Percentiles rank a stretch among this genome's conserved stretches.
Evolutionary conservation across 2,888 invertebrate genomes (phyloP).

Genomic region (Plagiodera versicolora): DNA sequence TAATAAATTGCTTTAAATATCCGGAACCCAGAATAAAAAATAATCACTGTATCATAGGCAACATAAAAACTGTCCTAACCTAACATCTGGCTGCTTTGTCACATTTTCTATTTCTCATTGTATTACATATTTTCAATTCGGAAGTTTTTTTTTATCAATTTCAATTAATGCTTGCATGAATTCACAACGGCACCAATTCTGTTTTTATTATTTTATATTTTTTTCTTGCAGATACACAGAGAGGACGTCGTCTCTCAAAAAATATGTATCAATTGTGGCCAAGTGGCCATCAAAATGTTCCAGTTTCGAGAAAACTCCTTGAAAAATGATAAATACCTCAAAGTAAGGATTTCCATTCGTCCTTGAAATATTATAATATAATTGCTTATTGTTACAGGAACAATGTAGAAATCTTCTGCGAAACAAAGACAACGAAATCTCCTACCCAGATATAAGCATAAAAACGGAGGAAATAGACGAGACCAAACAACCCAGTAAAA

Average conservation of each 20-base stretch:
- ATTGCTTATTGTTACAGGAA: constrained; percentile 23
- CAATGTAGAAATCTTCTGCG: constrained; percentile 14
- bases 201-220: too few species aligned
- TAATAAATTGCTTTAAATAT: too few species aligned
- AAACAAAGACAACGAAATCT: constrained; percentile 17
- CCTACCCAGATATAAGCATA: constrained; percentile 23
- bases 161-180: too few species aligned
- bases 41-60: too few species aligned
- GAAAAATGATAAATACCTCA: constrained; percentile 39
- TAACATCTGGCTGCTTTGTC: too few species aligned
- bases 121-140: too few species aligned
- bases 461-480: constrained; percentile 15
- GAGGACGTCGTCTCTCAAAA: constrained; percentile 39
- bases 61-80: too few species aligned
- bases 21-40: too few species aligned
- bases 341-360: constrained; percentile 38
- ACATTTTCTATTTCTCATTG: too few species aligned
- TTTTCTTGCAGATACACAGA: constrained; percentile 37
- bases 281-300: constrained; percentile 39
- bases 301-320: constrained; percentile 40
- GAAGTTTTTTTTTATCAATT: too few species aligned
- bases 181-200: too few species aligned
- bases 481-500: not conserved
- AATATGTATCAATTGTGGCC: constrained; percentile 42
- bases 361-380: too few species aligned